Conservation (phyloP, 2,797 vertebrate genomes). For the Heliangelus exortis region DNA sequence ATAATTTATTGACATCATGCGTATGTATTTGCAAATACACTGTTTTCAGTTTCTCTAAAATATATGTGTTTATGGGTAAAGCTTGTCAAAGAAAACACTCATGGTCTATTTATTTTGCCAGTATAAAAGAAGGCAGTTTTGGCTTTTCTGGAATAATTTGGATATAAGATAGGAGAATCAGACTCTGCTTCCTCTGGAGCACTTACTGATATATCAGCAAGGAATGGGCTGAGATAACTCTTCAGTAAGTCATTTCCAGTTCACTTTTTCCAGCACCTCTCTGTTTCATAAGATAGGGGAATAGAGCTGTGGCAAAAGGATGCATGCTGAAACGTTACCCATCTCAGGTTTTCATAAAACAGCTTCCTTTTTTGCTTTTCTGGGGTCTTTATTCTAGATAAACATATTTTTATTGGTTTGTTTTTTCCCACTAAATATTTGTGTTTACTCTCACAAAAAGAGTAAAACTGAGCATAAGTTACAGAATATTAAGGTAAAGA, state of each 20-base stretch:
- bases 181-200: background rate
- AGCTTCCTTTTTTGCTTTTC: background rate
- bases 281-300: constrained; percentile 7
- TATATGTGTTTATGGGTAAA: background rate
- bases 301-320: background rate
- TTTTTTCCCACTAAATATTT: background rate
- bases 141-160: background rate
- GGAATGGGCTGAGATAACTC: background rate
- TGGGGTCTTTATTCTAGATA: background rate
- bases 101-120: background rate
- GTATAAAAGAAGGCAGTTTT: background rate
- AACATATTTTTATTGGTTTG: background rate
- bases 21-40: background rate
- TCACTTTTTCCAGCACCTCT: background rate
- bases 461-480: background rate
- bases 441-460: background rate
- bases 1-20: background rate
- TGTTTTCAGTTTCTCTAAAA: constrained; percentile 9
- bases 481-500: background rate
- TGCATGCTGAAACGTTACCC: background rate
- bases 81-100: background rate
- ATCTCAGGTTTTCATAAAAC: background rate
- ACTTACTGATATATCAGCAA: background rate
- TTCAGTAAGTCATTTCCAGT: background rate
- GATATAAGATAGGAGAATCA: background rate